These are phyloP conservation scores for Electrophaes corylata DNA, from an alignment of 2,888 invertebrate species.

Conservation along the genomic window DNA sequence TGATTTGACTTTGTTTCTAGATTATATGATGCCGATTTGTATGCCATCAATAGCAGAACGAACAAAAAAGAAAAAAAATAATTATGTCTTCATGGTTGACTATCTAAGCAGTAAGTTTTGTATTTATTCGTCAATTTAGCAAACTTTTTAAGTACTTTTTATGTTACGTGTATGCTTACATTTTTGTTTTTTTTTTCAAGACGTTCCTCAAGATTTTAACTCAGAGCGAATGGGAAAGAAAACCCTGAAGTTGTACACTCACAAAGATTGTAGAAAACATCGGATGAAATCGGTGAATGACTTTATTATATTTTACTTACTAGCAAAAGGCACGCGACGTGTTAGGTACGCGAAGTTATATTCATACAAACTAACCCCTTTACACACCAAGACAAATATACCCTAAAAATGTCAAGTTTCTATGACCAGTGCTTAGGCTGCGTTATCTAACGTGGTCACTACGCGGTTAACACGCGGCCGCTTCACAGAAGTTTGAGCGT, in stretches of 20 bases:
- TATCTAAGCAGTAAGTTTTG: constrained; percentile 65
- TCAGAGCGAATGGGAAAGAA: constrained; percentile 70
- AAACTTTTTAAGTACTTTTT: background rate
- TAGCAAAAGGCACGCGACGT: too few relatives aligned
- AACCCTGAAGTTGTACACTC: constrained; percentile 64
- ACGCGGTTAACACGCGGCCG: too few relatives aligned
- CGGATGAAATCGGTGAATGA: constrained; percentile 58
- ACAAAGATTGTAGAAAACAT: constrained; percentile 67
- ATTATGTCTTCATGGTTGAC: constrained; percentile 65
- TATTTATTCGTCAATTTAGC: background rate
- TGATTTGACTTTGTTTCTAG: constrained; percentile 47
- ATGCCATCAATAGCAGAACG: constrained; percentile 64
- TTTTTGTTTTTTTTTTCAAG: constrained; percentile 42
- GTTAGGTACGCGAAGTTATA: too few relatives aligned
- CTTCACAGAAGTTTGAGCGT: too few relatives aligned
- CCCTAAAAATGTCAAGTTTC: too few relatives aligned
- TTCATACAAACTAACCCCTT: too few relatives aligned
- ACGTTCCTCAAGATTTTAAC: constrained; percentile 71
- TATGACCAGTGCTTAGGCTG: too few relatives aligned
- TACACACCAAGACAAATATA: too few relatives aligned
- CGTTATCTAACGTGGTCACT: too few relatives aligned
- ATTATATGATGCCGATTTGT: constrained; percentile 71
- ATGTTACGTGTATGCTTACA: background rate
- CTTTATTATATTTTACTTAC: background rate
- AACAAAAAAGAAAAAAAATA: constrained; percentile 52